Evolutionary conservation across 2,888 invertebrate genomes (phyloP).

Genomic region (Fissipunctia ypsillon): DNA sequence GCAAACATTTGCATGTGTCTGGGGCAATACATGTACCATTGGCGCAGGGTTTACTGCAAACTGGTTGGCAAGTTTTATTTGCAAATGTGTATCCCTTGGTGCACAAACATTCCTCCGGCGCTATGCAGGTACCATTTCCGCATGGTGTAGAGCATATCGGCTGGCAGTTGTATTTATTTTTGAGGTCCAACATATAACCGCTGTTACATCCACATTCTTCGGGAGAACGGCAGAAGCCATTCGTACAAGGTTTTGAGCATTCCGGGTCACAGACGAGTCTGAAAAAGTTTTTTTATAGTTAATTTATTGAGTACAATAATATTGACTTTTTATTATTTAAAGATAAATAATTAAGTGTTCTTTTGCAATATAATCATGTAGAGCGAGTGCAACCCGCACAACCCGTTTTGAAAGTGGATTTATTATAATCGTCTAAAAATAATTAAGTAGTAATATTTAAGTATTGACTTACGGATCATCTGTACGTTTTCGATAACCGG

Average conservation of each 20-base stretch:
- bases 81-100: neutral
- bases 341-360: neutral
- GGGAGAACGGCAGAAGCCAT: slow-evolving; percentile 18
- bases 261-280: slow-evolving; percentile 14
- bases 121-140: slow-evolving; percentile 39
- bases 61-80: slow-evolving; percentile 33
- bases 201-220: slow-evolving; percentile 34
- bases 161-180: slow-evolving; percentile 20
- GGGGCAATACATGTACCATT: slow-evolving; percentile 40
- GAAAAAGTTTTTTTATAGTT: slow-evolving; percentile 2
- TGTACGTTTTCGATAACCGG: neutral
- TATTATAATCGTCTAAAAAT: neutral
- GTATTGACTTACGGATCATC: slow-evolving; percentile 16
- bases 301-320: neutral
- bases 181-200: slow-evolving; percentile 13
- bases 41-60: slow-evolving; percentile 33
- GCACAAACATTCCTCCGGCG: slow-evolving; percentile 48
- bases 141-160: slow-evolving; percentile 36
- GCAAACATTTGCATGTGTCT: slow-evolving; percentile 42
- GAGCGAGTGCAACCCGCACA: neutral
- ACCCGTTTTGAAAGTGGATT: neutral
- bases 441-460: too few species aligned
- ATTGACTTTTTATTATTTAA: neutral
- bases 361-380: too few species aligned
- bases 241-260: slow-evolving; percentile 11